A percentile compares a stretch with the other conserved stretches of the same genome.
phyloP scores from a whole-genome alignment of 2,888 invertebrate species.

The Epistrophe grossulariae region DNA sequence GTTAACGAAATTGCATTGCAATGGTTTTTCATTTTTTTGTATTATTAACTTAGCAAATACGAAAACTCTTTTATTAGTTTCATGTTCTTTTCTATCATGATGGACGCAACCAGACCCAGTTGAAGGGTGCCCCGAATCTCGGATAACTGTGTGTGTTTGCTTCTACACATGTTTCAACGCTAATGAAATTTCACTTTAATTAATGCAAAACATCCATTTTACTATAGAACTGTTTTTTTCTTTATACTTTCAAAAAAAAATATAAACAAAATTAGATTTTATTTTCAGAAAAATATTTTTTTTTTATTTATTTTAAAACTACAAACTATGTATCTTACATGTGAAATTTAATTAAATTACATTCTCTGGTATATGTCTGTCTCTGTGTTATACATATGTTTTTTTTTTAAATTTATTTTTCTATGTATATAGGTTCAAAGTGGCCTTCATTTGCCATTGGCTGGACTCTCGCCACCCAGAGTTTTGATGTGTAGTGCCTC shows the following conservation, averaged over 20 bases:
- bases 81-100: constrained; percentile 3
- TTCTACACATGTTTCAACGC: constrained; percentile 34
- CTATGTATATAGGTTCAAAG: constrained; percentile 81
- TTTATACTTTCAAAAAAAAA: constrained; percentile 7
- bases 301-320: constrained; percentile 28
- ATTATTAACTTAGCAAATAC: constrained; percentile 34
- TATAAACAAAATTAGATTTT: constrained; percentile 34
- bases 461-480: constrained; percentile 81
- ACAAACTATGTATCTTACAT: constrained; percentile 20
- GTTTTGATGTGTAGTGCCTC: constrained; percentile 83
- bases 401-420: not conserved
- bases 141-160: not conserved
- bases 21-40: not conserved
- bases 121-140: constrained; percentile 18
- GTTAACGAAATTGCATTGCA: constrained; percentile 21
- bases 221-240: constrained; percentile 21
- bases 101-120: not conserved
- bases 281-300: constrained; percentile 33
- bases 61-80: constrained; percentile 33
- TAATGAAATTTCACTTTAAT: constrained; percentile 64
- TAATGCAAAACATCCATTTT: constrained; percentile 55
- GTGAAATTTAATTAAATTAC: constrained; percentile 51
- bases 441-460: constrained; percentile 83
- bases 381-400: not conserved
- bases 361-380: constrained; percentile 6